These are phyloP conservation scores for Meleagris gallopavo DNA, from an alignment of 2,113 vertebrate species.

Conservation along the genomic window DNA sequence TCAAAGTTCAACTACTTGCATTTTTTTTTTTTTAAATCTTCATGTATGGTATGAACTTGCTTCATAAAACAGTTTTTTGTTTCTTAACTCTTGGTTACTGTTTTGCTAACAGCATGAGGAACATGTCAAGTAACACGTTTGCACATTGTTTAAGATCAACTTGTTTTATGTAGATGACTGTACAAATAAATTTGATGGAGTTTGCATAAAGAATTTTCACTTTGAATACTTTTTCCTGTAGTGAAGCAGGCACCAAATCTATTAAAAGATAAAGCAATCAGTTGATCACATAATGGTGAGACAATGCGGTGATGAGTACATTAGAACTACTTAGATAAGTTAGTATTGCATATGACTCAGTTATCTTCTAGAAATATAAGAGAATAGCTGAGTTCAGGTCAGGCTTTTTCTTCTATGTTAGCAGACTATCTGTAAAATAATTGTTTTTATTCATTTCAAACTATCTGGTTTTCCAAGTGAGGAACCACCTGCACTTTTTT, in stretches of 20 bases:
- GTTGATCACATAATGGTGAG: background rate
- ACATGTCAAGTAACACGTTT: background rate
- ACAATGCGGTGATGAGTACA: conserved; percentile 15
- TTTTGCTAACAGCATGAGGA: background rate
- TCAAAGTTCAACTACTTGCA: background rate
- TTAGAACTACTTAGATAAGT: conserved; percentile 20
- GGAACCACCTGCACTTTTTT: background rate
- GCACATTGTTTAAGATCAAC: background rate
- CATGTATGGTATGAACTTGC: background rate
- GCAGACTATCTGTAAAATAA: background rate
- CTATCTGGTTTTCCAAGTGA: background rate
- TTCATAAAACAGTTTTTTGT: background rate
- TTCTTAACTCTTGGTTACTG: background rate
- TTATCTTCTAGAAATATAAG: conserved; percentile 13
- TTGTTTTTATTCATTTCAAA: background rate
- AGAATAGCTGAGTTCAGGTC: conserved; percentile 15
- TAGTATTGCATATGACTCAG: background rate
- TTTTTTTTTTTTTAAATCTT: background rate
- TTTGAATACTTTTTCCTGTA: background rate
- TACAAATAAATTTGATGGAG: background rate
- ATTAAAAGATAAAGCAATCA: conserved; percentile 11
- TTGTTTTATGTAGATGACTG: background rate
- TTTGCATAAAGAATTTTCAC: background rate
- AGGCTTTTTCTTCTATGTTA: background rate
- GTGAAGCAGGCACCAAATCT: background rate